Percentiles rank a stretch among this genome's conserved stretches.
These are phyloP conservation scores for Lagopus leucura DNA, from an alignment of 2,113 vertebrate species.

Conservation along the genomic window DNA sequence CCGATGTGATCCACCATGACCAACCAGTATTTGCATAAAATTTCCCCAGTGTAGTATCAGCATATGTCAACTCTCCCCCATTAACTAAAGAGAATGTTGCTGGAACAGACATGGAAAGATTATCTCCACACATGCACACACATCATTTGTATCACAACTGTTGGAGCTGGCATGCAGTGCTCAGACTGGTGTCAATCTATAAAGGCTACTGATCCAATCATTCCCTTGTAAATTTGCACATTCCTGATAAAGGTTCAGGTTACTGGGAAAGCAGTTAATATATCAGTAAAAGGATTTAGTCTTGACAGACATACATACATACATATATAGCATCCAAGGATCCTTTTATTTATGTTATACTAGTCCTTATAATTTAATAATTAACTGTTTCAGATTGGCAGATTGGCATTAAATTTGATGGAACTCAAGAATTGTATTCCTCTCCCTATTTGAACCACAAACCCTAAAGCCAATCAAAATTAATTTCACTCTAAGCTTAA, in stretches of 20 bases:
- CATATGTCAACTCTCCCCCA: neutral
- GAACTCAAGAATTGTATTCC: neutral
- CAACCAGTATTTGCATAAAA: neutral
- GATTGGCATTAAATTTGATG: neutral
- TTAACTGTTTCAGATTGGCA: neutral
- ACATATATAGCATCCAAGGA: slow-evolving; percentile 1
- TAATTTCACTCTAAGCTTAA: neutral
- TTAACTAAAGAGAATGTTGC: neutral
- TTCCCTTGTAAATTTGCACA: slow-evolving; percentile 33
- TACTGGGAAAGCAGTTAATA: slow-evolving; percentile 21
- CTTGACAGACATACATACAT: slow-evolving; percentile 35
- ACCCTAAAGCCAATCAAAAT: neutral
- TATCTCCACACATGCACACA: neutral
- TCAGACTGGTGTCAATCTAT: neutral
- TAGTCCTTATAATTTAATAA: slow-evolving; percentile 18
- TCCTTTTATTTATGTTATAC: slow-evolving; percentile 49
- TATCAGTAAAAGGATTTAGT: slow-evolving; percentile 51
- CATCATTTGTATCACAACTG: neutral
- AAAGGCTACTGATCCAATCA: slow-evolving; percentile 23
- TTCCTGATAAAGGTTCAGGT: slow-evolving; percentile 52
- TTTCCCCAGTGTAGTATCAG: neutral
- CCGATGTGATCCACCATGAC: neutral
- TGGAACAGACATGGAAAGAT: neutral
- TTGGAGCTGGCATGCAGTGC: neutral
- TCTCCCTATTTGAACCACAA: neutral